Base-by-base conservation (phyloP, 2,113 vertebrate species). In the Anser cygnoides region DNA sequence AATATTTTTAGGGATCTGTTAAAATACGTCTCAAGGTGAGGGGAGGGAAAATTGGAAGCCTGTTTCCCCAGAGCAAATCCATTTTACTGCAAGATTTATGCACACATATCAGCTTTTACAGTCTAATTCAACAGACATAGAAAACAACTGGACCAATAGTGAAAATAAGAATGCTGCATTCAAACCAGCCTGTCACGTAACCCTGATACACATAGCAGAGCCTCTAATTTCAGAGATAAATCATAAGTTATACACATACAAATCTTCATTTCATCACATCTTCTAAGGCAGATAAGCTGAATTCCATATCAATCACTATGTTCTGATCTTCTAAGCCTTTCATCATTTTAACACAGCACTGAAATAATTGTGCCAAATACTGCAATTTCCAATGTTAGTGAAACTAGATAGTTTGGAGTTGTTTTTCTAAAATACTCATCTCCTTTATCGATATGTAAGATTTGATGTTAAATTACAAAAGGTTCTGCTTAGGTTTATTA, bases 251-350 rank as follows among this genome's bases (percentile, higher is more conserved):
- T 54, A 57, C 19, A 13, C 35, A 61, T 35, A 63, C 5, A 87
- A 74, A 90, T 89, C 79, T 92, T 93, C 57, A 52, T 89, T 86
- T 96, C 46, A 59, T 89, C 77, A 49, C 54, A 59, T 71, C 43
- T 89, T 90, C 61, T 90, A 57, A 90, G 57, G 52, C 46, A 94
- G 76, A 82, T 77, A 75, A 95, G 83, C 61, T 13, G 28, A 95
- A 79, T 87, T 57, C 39, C 20, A 1, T 77, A 80, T 85, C 91
- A 85, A 52, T 90, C 62, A 65, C 35, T 8, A 18, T 25, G 28
- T 65, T 90, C 61, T 86, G 61, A 93, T 90, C 67, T 95, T 87
- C 35, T 84, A 89, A 91, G 73, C 31, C n/a, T 90, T 81, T 84
- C 31, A 67, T 84, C 49, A 0, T 87, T 84, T 89, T 61, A 87